A percentile compares a stretch with the other conserved stretches of the same genome.
These are phyloP conservation scores for Tromatobia lineatoria DNA, from an alignment of 2,888 invertebrate species.

Conservation along the genomic window DNA sequence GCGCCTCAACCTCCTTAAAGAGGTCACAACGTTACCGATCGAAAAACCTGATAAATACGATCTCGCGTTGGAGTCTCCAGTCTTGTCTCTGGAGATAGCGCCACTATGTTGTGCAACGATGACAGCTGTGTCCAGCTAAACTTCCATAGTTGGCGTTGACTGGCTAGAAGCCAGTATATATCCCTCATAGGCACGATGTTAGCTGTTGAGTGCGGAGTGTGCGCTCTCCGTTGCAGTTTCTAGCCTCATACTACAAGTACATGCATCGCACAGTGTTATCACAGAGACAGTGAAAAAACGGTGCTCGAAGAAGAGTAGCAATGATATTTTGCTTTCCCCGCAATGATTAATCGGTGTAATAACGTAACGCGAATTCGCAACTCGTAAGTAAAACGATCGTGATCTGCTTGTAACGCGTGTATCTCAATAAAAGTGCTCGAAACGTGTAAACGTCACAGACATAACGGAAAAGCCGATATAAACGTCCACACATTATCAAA, in stretches of 20 bases:
- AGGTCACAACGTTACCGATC: constrained; percentile 48
- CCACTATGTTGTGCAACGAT: constrained; percentile 33
- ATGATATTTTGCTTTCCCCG: constrained; percentile 9
- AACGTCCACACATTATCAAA: background rate
- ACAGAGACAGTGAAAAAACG: constrained; percentile 38
- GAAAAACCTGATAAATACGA: constrained; percentile 37
- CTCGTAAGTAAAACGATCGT: background rate
- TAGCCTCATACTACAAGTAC: constrained; percentile 31
- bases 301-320: constrained; percentile 53
- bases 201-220: constrained; percentile 22
- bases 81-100: constrained; percentile 51
- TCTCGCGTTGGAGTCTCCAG: background rate
- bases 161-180: constrained; percentile 1
- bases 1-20: too few relatives aligned
- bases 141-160: constrained; percentile 68
- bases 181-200: background rate
- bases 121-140: constrained; percentile 45
- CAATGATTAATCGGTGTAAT: background rate
- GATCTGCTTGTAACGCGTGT: background rate
- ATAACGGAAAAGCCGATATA: background rate
- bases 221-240: constrained; percentile 30
- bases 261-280: constrained; percentile 37
- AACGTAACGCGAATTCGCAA: background rate
- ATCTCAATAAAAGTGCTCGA: background rate
- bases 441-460: constrained; percentile 3